A percentile compares a stretch with the other conserved stretches of the same genome.
Evolutionary conservation across 2,113 vertebrate species (phyloP).

Genomic region (Polyodon spathula): DNA sequence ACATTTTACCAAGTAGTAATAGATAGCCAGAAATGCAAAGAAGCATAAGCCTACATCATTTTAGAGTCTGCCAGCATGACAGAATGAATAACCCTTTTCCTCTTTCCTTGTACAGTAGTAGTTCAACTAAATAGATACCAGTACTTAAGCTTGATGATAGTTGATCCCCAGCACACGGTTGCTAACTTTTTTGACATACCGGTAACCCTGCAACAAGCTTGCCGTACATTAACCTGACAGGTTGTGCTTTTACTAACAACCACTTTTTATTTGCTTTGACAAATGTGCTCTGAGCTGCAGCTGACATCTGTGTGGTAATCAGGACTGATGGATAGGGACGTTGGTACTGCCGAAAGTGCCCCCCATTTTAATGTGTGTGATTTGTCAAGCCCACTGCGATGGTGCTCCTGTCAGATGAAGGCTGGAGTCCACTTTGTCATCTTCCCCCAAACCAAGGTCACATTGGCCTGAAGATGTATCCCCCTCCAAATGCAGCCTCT

Average conservation of each 20-base stretch:
- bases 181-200: not conserved
- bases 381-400: constrained; percentile 69
- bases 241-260: constrained; percentile 64
- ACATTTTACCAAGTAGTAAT: too few species aligned
- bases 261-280: constrained; percentile 72
- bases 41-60: too few species aligned
- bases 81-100: too few species aligned
- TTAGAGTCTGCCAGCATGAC: too few species aligned
- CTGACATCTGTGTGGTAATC: constrained; percentile 74
- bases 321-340: constrained; percentile 79
- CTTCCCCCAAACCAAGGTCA: constrained; percentile 71
- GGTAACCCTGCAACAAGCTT: constrained; percentile 22
- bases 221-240: constrained; percentile 64
- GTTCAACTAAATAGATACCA: constrained; percentile 23
- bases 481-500: constrained; percentile 44
- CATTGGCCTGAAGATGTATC: constrained; percentile 57
- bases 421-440: constrained; percentile 63
- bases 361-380: constrained; percentile 67
- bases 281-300: constrained; percentile 61
- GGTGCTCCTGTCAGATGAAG: constrained; percentile 57
- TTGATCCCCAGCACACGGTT: not conserved
- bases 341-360: constrained; percentile 58
- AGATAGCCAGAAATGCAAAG: too few species aligned
- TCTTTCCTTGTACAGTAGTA: too few species aligned
- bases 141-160: constrained; percentile 36